phyloP scores from a whole-genome alignment of 2,888 invertebrate species.

The Octonoba sinensis region DNA sequence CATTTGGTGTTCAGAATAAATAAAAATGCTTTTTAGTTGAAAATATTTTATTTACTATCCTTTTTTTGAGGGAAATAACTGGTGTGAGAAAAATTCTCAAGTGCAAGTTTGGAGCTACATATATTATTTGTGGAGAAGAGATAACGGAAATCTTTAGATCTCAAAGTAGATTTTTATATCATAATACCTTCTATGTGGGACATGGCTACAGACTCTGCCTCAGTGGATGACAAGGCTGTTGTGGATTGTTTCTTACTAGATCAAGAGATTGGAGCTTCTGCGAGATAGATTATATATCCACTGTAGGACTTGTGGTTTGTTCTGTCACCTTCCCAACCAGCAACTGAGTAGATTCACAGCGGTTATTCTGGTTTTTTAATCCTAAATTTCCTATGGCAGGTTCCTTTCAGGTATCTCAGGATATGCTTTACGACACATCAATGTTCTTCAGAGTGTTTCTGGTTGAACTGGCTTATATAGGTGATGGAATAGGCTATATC shows the following conservation, averaged over 20 bases:
- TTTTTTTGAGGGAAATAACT: too few species aligned
- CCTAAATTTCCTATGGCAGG: slow-evolving; percentile 4
- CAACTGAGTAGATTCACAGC: slow-evolving; percentile 67
- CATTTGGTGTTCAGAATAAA: too few species aligned
- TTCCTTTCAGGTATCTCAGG: slow-evolving; percentile 35
- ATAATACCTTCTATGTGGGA: too few species aligned
- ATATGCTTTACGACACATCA: slow-evolving; percentile 20
- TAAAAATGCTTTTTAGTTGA: too few species aligned
- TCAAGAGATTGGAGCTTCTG: slow-evolving; percentile 37
- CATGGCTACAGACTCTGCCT: too few species aligned
- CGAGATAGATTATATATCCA: slow-evolving; percentile 31
- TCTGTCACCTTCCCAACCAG: slow-evolving; percentile 68
- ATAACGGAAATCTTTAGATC: too few species aligned
- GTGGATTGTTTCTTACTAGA: slow-evolving; percentile 35
- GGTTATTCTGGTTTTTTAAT: slow-evolving; percentile 40
- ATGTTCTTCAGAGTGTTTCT: slow-evolving; percentile 23
- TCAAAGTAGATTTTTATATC: too few species aligned
- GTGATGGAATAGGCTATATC: slow-evolving; percentile 24
- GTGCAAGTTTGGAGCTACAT: too few species aligned
- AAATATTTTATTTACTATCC: too few species aligned
- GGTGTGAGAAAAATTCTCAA: too few species aligned
- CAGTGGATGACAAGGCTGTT: slow-evolving; percentile 47
- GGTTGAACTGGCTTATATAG: slow-evolving; percentile 31
- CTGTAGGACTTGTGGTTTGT: slow-evolving; percentile 68
- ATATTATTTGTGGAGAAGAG: too few species aligned